These are phyloP conservation scores for Spatulosminthurus flaviceps DNA, from an alignment of 2,888 invertebrate species.

Conservation along the genomic window DNA sequence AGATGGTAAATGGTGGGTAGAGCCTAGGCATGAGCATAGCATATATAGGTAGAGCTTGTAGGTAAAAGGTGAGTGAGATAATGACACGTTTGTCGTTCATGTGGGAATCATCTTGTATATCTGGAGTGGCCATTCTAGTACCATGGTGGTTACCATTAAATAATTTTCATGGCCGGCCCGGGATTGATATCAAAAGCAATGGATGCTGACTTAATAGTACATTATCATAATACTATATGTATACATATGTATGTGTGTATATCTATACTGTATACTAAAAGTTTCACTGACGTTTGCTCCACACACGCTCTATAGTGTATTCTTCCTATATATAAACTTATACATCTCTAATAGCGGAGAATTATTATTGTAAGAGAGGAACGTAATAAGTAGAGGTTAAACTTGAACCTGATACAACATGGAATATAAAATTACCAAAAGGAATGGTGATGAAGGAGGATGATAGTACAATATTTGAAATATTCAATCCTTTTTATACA, in stretches of 20 bases:
- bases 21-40: constrained; percentile 23
- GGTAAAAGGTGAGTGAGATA: constrained; percentile 51
- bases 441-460: neutral
- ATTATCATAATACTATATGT: constrained; percentile 24
- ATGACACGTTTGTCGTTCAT: constrained; percentile 49
- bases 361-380: too few relatives aligned
- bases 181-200: constrained; percentile 50
- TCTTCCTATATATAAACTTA: too few relatives aligned
- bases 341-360: too few relatives aligned
- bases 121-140: constrained; percentile 44
- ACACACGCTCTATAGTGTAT: too few relatives aligned
- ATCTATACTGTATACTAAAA: neutral
- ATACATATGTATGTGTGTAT: constrained; percentile 4
- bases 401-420: neutral
- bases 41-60: constrained; percentile 8
- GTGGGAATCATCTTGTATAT: constrained; percentile 44
- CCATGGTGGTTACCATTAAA: constrained; percentile 47
- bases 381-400: neutral
- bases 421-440: neutral
- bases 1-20: constrained; percentile 41
- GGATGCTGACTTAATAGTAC: constrained; percentile 23
- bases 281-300: neutral
- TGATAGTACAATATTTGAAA: constrained; percentile 18
- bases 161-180: constrained; percentile 50
- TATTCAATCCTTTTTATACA: neutral